Base-by-base conservation (phyloP, 2,888 invertebrate genomes). In the Diaphora mendica region DNA sequence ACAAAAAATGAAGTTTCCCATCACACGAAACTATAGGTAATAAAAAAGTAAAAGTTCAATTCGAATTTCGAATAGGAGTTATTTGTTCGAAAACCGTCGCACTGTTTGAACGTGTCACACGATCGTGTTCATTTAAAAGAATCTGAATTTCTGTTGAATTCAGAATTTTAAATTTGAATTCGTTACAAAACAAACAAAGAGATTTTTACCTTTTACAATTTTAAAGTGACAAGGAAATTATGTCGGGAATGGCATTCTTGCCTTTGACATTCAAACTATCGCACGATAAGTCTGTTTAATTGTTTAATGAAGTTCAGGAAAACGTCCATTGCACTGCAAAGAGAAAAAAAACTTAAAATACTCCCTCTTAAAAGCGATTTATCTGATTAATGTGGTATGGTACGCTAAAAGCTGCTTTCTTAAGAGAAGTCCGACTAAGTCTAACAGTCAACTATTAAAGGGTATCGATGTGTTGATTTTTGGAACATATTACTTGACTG, bases 21-120 rank as follows among this genome's bases (percentile, higher is more conserved):
- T 76, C 70, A 68, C 65, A 33, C 64, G 33, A 62, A 74, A 44
- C 75, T 71, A 76, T 67, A 73, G 44, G 71, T 76, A 79, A 84
- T 83, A 82, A 82, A 83, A 79, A 83, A 80, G 70, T 42, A 20
- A 33, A 20, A 59, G 72, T 79, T 74, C 79, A 62, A 75, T 86
- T 86, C 79, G 81, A 83, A 85, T 77, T 85, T 83, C 78, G 81
- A 85, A 86, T 69, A 69, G 79, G 71, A 68, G 77, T 76, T 82
- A 82, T 86, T 86, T 81, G 81, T 77, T 73, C 80, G 80, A 76
- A 78, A 85, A 83, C 84, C 76, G 81, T 79, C 81, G 72, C 75
- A 71, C 72, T 83, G 78, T 82, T 81, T 79, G 83, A 81, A 83
- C 84, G 85, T 80, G 77, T 83, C 72, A 77, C 70, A 73, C 59